Percentiles rank a stretch among this genome's conserved stretches.
Conservation (phyloP, 2,888 invertebrate species). For the Dorcus parallelipipedus region DNA sequence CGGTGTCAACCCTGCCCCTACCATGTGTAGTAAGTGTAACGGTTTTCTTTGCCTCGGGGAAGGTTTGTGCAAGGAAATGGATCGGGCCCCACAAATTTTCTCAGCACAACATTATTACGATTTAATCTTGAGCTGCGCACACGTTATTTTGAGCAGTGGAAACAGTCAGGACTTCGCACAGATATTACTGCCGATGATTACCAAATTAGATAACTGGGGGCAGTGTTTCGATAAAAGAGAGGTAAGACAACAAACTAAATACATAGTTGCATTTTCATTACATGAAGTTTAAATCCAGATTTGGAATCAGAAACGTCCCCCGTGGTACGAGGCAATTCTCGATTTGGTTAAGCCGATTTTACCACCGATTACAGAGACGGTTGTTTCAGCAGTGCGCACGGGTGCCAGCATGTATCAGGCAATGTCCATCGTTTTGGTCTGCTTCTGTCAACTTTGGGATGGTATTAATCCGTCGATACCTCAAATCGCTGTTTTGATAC, state of each 20-base stretch:
- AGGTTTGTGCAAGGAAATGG: constrained; percentile 48
- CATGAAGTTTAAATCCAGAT: constrained; percentile 51
- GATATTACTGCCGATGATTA: constrained; percentile 60
- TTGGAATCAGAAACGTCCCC: constrained; percentile 76
- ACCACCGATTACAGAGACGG: constrained; percentile 62
- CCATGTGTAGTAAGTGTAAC: constrained; percentile 48
- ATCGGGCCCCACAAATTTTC: constrained; percentile 26
- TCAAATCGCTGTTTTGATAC: constrained; percentile 54
- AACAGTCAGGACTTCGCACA: constrained; percentile 62
- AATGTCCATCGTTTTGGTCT: constrained; percentile 70
- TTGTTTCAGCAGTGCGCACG: constrained; percentile 67
- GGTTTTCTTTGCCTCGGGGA: constrained; percentile 72
- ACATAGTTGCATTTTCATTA: neutral
- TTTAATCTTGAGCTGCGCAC: constrained; percentile 61
- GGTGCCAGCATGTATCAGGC: constrained; percentile 80
- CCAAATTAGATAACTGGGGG: constrained; percentile 61
- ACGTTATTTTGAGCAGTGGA: constrained; percentile 61
- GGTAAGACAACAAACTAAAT: constrained; percentile 49
- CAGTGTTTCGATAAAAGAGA: constrained; percentile 73
- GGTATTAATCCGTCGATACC: constrained; percentile 62
- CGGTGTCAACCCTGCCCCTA: neutral
- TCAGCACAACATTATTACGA: constrained; percentile 49
- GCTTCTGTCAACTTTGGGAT: constrained; percentile 66
- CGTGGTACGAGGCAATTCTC: constrained; percentile 73
- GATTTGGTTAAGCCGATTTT: constrained; percentile 62